Evolutionary conservation across 2,888 invertebrate genomes (phyloP).

Genomic region (Eristalis pertinax): DNA sequence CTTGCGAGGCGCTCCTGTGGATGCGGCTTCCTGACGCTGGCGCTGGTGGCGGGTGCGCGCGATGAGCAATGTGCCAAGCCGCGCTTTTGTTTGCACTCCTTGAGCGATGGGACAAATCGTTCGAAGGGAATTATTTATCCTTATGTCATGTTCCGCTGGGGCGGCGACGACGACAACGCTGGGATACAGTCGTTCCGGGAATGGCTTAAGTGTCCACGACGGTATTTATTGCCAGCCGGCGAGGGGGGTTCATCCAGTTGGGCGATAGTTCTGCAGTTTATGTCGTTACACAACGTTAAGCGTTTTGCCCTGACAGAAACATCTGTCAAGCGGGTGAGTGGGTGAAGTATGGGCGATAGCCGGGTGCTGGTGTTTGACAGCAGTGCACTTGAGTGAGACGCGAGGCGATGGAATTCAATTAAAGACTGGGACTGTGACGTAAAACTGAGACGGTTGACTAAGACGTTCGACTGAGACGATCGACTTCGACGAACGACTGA

Average conservation of each 20-base stretch:
- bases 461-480: too few relatives aligned
- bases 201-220: constrained; percentile 20
- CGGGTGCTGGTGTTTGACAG: neutral
- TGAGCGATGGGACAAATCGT: constrained; percentile 31
- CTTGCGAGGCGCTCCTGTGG: too few relatives aligned
- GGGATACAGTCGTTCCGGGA: neutral
- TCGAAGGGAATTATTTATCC: constrained; percentile 29
- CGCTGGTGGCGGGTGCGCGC: neutral
- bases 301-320: neutral
- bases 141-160: neutral
- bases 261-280: neutral
- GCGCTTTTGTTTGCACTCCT: constrained; percentile 11
- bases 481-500: too few relatives aligned
- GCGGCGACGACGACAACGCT: neutral
- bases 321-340: neutral
- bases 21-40: neutral
- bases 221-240: constrained; percentile 12
- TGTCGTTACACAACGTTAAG: neutral
- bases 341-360: neutral
- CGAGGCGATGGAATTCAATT: neutral
- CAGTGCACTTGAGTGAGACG: neutral
- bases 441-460: neutral
- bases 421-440: neutral
- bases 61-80: constrained; percentile 34
- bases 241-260: constrained; percentile 16